These are phyloP conservation scores for Caenorhabditis brenneri DNA, from an alignment of 1,140 invertebrate species.

Conservation along the genomic window DNA sequence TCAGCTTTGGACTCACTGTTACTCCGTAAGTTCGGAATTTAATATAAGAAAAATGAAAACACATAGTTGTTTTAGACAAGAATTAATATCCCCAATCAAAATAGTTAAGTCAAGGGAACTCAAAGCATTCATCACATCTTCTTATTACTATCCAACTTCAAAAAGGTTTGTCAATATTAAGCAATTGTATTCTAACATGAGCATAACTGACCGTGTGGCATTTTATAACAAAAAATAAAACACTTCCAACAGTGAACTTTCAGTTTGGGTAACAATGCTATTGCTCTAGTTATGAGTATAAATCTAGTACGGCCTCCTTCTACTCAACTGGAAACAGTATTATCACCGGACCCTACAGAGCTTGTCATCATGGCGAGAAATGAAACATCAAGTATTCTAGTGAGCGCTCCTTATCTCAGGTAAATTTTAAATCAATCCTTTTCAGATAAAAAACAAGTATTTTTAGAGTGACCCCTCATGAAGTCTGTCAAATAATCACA, in stretches of 20 bases:
- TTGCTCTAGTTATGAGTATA: constrained; percentile 19
- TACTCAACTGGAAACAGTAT: neutral
- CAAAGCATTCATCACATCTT: constrained; percentile 19
- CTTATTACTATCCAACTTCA: constrained; percentile 39
- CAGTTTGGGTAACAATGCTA: constrained; percentile 36
- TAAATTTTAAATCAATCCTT: neutral
- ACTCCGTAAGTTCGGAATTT: neutral
- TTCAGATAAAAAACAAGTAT: neutral
- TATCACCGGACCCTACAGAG: neutral
- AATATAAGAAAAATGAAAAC: too few relatives aligned
- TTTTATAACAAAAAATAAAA: too few relatives aligned
- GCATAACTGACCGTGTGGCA: too few relatives aligned
- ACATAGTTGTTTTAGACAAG: neutral
- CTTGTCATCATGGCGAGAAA: neutral
- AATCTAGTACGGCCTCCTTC: neutral
- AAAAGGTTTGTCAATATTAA: neutral
- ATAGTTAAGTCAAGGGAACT: neutral
- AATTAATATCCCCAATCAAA: neutral
- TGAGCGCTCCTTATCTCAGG: neutral
- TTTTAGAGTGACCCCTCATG: constrained; percentile 13
- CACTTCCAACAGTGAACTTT: neutral
- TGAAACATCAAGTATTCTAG: neutral
- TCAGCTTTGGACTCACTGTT: neutral
- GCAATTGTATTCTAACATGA: too few relatives aligned
- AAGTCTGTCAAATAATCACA: constrained; percentile 18